phyloP scores from a whole-genome alignment of 2,797 vertebrate genomes.

The Onychomys torridus region DNA sequence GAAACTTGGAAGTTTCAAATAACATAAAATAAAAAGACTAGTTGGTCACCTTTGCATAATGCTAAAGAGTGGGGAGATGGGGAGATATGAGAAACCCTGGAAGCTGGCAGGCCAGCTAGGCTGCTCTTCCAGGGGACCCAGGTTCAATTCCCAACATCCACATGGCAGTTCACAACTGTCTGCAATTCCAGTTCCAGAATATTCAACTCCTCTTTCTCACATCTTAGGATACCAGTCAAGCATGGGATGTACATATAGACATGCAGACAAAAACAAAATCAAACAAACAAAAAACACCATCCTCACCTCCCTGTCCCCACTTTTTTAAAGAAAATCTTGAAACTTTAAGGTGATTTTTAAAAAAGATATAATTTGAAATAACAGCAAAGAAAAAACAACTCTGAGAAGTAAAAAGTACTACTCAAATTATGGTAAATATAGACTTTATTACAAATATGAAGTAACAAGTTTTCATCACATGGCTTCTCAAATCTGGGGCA shows the following conservation, averaged over 20 bases:
- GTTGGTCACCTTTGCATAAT: neutral
- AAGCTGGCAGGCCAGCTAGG: neutral
- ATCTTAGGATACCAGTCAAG: neutral
- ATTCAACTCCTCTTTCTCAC: neutral
- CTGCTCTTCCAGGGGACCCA: neutral
- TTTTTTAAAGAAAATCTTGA: neutral
- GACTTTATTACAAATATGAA: constrained; percentile 10
- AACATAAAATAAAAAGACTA: constrained; percentile 1
- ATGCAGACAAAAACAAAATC: neutral
- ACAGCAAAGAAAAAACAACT: neutral
- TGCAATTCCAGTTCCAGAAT: neutral
- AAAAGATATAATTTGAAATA: neutral
- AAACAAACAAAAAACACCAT: neutral
- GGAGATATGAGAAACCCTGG: neutral
- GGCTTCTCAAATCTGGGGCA: constrained; percentile 46
- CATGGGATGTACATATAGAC: neutral
- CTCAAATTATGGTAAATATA: constrained; percentile 29
- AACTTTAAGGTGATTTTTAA: neutral
- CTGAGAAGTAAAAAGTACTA: neutral
- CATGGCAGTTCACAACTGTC: neutral
- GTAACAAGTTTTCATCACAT: neutral
- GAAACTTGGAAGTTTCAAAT: constrained; percentile 18
- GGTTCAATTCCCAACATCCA: neutral
- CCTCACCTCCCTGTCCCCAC: neutral
- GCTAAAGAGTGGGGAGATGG: neutral